A percentile compares a stretch with the other conserved stretches of the same genome.
These are phyloP conservation scores for Brotula barbata DNA, from an alignment of 2,797 vertebrate species.

Conservation along the genomic window DNA sequence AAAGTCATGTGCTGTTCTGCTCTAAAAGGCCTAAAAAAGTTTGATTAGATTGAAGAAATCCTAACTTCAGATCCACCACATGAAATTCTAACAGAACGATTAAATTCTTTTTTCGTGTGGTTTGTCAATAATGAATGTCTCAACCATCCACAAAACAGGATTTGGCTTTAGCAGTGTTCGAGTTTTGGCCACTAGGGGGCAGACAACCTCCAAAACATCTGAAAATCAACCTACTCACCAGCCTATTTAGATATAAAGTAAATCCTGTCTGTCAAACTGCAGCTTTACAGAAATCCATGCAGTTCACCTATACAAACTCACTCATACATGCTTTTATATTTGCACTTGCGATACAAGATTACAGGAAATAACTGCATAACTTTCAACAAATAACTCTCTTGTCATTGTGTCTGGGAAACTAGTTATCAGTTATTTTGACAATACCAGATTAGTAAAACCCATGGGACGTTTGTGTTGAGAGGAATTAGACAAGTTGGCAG, in stretches of 20 bases:
- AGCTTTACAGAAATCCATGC: no score
- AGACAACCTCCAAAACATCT: no score
- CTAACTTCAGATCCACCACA: neutral
- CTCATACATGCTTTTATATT: no score
- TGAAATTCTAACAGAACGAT: constrained; percentile 1
- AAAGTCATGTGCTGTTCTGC: constrained; percentile 8
- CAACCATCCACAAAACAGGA: neutral
- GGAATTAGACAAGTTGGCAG: neutral
- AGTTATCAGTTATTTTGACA: neutral
- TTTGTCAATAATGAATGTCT: constrained; percentile 8
- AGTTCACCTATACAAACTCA: no score
- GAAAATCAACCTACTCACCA: no score
- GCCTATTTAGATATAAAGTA: no score
- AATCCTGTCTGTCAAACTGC: no score
- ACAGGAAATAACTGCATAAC: no score
- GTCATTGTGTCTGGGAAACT: neutral
- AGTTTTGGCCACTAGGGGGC: no score
- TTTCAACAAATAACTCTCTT: no score
- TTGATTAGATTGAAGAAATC: constrained; percentile 1
- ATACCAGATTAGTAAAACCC: neutral
- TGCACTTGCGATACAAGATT: no score
- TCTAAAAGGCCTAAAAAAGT: neutral
- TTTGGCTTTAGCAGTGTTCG: neutral
- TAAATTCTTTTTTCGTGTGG: neutral
- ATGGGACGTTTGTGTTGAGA: constrained; percentile 2